Evolutionary conservation across 92 coral and sea anemone genomes (phyloP), one percentile per base, ranked within the genome.

Genomic region (Porites rus): DNA sequence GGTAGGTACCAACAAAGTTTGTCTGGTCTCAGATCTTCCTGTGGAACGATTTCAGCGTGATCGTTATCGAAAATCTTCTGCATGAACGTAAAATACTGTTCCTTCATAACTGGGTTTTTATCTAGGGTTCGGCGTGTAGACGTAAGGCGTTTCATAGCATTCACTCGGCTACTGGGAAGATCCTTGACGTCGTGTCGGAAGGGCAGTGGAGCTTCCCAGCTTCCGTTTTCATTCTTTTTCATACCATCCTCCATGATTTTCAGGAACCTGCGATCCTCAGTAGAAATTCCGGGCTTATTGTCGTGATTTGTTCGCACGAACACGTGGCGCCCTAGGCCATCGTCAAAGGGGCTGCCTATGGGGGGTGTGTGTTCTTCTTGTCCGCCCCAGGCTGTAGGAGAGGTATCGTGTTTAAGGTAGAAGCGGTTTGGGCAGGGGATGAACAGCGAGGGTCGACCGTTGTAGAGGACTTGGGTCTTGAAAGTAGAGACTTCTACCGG

Each of bases 391-490:
- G 8, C 59, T 8, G 1, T 10, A 56, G 75, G n/a, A 60, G 85
- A 16, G 5, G 53, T 10, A 24, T 53, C 54, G 18, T 62, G 70
- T 38, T 77, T 62, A 12, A 66, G 31, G 60, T 50, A 43, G 85
- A 83, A 84, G 2, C 62, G 78, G 78, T 86, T 86, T 13, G 93
- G 85, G 17, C 92, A 89, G 6, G 95, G 89, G 31, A 51, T n/a
- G 43, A 91, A 68, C 1, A 67, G 63, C 22, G 93, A 85, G 2
- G 95, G 83, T 12, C 88, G 51, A 6, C 95, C 91, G 51, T 86
- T 78, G 84, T 84, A 88, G 1, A 89, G 80, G 51, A 89, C 82
- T n/a, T 89, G 84, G 56, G 86, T 92, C 59, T 65, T 66, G 83
- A 16, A 89, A 4, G 86, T 9, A 9, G 95, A 85, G 1, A 72